Evolutionary conservation across 2,888 invertebrate genomes (phyloP).

Genomic region (Agriopis leucophaearia): DNA sequence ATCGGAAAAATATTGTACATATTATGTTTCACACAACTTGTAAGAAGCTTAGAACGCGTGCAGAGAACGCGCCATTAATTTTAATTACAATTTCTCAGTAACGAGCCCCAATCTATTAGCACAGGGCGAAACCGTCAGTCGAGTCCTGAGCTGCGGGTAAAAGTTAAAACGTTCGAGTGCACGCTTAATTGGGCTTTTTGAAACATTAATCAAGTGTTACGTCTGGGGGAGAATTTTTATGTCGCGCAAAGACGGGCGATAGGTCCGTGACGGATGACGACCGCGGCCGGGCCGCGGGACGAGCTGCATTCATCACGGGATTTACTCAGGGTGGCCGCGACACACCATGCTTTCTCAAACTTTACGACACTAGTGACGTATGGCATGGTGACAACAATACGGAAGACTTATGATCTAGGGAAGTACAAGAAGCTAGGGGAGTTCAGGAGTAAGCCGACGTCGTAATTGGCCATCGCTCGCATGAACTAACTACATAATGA

Average conservation of each 20-base stretch:
- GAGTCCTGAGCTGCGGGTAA: conserved; percentile 57
- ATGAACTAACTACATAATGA: too few relatives aligned
- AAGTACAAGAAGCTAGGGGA: not conserved
- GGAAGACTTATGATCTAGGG: not conserved
- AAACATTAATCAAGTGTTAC: conserved; percentile 83
- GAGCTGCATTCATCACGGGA: conserved; percentile 70
- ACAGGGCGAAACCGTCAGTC: conserved; percentile 45
- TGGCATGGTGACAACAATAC: conserved; percentile 3
- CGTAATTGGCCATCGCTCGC: not conserved
- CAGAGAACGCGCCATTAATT: conserved; percentile 35
- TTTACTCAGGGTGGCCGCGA: conserved; percentile 48
- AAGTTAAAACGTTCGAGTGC: conserved; percentile 75
- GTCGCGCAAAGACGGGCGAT: conserved; percentile 66
- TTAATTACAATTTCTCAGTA: conserved; percentile 42
- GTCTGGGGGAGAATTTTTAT: conserved; percentile 79
- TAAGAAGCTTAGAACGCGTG: conserved; percentile 15
- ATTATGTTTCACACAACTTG: conserved; percentile 4
- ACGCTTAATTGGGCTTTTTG: conserved; percentile 83
- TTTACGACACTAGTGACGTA: conserved; percentile 15
- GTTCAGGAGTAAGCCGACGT: too few relatives aligned
- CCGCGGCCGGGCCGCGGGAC: conserved; percentile 61
- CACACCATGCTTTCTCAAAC: conserved; percentile 33
- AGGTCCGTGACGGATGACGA: conserved; percentile 73
- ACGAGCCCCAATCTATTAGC: conserved; percentile 45
- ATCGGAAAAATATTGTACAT: not conserved